phyloP scores from a whole-genome alignment of 2,888 invertebrate genomes.

The Coenonympha arcania region DNA sequence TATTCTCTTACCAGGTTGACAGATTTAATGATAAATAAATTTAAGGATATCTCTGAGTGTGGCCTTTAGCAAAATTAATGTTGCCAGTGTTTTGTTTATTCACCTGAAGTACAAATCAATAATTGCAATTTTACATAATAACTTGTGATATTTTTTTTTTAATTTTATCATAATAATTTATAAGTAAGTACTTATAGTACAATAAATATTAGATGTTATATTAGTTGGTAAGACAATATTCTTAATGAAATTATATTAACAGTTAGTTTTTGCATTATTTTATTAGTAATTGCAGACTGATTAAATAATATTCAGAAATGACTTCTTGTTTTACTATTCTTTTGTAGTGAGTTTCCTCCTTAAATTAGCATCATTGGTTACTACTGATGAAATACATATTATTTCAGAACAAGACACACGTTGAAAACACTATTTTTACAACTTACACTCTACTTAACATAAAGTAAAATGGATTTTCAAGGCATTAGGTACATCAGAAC shows the following conservation, averaged over 20 bases:
- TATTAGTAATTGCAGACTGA: no score
- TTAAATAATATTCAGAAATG: constrained; percentile 38
- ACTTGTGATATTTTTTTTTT: constrained; percentile 38
- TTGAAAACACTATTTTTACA: no score
- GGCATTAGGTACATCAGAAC: no score
- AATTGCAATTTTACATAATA: constrained; percentile 44
- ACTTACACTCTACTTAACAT: no score
- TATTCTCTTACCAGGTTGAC: no score
- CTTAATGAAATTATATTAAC: no score
- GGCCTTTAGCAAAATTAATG: constrained; percentile 24
- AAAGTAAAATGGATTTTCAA: no score
- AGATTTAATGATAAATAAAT: no score
- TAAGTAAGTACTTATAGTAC: constrained; percentile 26
- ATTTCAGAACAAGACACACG: no score
- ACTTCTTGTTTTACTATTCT: neutral
- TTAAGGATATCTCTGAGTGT: no score
- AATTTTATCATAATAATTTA: constrained; percentile 3
- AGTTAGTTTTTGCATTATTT: constrained; percentile 30
- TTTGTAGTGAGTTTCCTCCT: neutral
- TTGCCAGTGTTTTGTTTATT: constrained; percentile 34
- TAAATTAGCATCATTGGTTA: no score
- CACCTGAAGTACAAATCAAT: constrained; percentile 61
- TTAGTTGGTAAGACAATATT: constrained; percentile 5
- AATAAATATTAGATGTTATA: neutral
- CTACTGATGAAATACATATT: no score